These are phyloP conservation scores for Manis pentadactyla DNA, from an alignment of 2,797 vertebrate genomes.

Conservation along the genomic window DNA sequence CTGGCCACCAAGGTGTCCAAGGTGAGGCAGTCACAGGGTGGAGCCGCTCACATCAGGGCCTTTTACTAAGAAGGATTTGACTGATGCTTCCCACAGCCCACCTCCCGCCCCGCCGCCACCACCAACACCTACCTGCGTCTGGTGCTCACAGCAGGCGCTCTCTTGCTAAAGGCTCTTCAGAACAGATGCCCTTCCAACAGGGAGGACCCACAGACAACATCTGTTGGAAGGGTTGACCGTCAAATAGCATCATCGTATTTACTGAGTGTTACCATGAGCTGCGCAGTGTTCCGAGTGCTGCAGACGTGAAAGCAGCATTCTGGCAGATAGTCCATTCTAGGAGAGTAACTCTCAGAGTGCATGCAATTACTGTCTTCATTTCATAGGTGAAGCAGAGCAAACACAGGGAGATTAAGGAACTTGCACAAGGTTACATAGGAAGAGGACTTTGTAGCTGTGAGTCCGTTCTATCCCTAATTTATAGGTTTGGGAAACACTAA, in stretches of 20 bases:
- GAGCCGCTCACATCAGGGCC: background rate
- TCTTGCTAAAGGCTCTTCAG: background rate
- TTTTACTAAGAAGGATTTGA: background rate
- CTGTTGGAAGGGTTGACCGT: background rate
- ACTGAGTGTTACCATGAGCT: background rate
- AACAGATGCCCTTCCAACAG: background rate
- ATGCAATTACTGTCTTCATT: background rate
- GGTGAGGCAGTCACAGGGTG: background rate
- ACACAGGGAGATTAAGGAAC: background rate
- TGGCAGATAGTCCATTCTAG: background rate
- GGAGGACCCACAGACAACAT: background rate
- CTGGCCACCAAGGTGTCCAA: background rate
- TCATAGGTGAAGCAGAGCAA: background rate
- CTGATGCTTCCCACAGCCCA: no score
- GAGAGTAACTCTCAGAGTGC: background rate
- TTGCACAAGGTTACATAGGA: background rate
- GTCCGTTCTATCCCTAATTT: background rate
- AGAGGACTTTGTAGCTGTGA: background rate
- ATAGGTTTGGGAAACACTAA: background rate
- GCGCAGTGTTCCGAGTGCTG: background rate
- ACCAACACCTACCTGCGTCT: background rate
- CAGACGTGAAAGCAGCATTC: background rate
- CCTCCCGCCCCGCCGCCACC: no score
- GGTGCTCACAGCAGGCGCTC: background rate
- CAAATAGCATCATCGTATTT: background rate